phyloP scores from a whole-genome alignment of 2,888 invertebrate genomes.

The Cephus nigrinus region DNA sequence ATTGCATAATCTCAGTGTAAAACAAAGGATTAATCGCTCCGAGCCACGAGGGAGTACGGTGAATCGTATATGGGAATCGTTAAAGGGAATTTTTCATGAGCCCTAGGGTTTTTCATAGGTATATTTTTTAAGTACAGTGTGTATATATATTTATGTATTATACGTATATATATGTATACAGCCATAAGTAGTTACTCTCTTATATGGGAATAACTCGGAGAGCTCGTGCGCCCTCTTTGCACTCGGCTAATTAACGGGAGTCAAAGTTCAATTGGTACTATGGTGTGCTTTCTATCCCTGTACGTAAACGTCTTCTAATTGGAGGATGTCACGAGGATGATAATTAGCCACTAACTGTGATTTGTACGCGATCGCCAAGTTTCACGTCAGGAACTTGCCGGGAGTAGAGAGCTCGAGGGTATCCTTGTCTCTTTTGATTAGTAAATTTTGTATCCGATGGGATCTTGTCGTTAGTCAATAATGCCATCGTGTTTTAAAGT shows the following conservation, averaged over 20 bases:
- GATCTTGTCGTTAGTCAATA: neutral
- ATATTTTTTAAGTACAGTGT: neutral
- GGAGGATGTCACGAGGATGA: neutral
- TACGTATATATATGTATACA: neutral
- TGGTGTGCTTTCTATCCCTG: neutral
- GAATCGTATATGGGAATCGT: neutral
- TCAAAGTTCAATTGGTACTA: conserved; percentile 5
- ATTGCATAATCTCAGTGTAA: neutral
- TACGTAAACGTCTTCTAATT: conserved; percentile 1
- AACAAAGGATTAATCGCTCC: neutral
- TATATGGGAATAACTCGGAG: neutral
- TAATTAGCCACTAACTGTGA: conserved; percentile 3
- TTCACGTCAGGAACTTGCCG: neutral
- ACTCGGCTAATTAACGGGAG: neutral
- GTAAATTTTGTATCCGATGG: neutral
- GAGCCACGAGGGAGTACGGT: neutral
- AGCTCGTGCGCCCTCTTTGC: neutral
- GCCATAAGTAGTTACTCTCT: neutral
- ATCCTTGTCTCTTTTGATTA: neutral
- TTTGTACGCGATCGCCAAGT: neutral
- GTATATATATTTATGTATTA: neutral
- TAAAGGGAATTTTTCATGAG: neutral
- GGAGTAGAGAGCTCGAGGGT: neutral
- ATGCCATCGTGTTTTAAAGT: neutral
- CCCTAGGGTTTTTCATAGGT: neutral